Base-by-base conservation (phyloP, 2,797 vertebrate genomes). In the Lepus townsendii region DNA sequence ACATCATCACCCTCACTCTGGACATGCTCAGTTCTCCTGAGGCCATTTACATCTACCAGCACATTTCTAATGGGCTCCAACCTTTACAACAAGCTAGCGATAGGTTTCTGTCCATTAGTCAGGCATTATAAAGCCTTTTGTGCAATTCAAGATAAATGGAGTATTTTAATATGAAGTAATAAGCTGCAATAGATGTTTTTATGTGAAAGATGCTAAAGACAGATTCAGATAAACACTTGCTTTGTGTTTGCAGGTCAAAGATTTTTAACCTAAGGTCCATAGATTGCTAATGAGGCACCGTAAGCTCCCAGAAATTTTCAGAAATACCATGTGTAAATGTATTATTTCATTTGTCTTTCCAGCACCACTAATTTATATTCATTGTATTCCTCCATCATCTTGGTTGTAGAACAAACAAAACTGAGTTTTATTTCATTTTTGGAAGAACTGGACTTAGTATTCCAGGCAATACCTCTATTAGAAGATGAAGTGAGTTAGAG, bases 81-180 rank as follows among this genome's bases (percentile, higher is more conserved):
- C 42, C 52, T 12, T 78, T 54, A 86, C 13, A 62, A 17, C 3
- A 78, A 92, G 60, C 22, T 57, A 76, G 26, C 32, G 57, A 79
- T 57, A 89, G 7, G 66, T 83, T 94, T 95, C 80, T 93, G 78
- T 90, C 54, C 60, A 93, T 92, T 96, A 95, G 85, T 78, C 66
- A 88, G 57, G 87, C 83, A 77, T 78, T 63, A 69, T 85, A 95
- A 93, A 94, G n/a, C 19, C 10, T 24, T 76, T 77, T 88, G 35
- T 66, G 26, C 13, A 57, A 50, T 83, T 85, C 30, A 68, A 72
- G 20, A 62, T 69, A 92, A 96, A 78, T 60, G 17, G 54, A 72
- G 22, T 90, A 93, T 94, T 96, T 83, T 82, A 93, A 75, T 65
- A 75, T 27, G 71, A 24, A 93, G 13, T 62, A 85, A 63, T 88